These are phyloP conservation scores for Euclidia mi DNA, from an alignment of 2,888 invertebrate genomes.

Conservation along the genomic window DNA sequence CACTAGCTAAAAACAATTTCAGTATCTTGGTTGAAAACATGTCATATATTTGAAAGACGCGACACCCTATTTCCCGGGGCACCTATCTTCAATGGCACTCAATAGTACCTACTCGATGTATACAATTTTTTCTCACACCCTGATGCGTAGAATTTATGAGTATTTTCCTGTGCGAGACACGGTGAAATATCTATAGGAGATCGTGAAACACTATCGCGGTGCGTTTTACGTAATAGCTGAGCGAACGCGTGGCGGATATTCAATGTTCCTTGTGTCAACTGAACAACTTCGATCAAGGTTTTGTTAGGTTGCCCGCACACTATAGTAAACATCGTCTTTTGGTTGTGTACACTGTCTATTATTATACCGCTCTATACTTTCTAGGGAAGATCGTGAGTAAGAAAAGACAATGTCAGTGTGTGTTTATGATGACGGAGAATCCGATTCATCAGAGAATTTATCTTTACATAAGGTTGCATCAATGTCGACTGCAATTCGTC, in stretches of 20 bases:
- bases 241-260: slow-evolving; percentile 60
- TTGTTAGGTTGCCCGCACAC: slow-evolving; percentile 33
- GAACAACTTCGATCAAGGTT: slow-evolving; percentile 44
- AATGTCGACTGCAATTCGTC: no score
- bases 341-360: background rate
- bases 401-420: no score
- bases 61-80: slow-evolving; percentile 53
- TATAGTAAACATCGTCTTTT: background rate
- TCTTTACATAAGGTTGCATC: no score
- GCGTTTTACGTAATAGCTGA: slow-evolving; percentile 61
- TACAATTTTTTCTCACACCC: slow-evolving; percentile 56
- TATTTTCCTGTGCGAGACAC: slow-evolving; percentile 65
- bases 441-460: no score
- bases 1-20: slow-evolving; percentile 45
- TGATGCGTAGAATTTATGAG: slow-evolving; percentile 68
- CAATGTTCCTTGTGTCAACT: slow-evolving; percentile 61
- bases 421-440: no score
- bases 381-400: no score
- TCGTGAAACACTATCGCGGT: slow-evolving; percentile 45
- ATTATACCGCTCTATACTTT: no score
- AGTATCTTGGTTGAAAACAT: slow-evolving; percentile 38
- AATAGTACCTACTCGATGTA: slow-evolving; percentile 52
- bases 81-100: slow-evolving; percentile 60
- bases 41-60: slow-evolving; percentile 46
- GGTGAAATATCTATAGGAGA: slow-evolving; percentile 60